Base-by-base conservation (phyloP, 2,797 vertebrate genomes). In the Ataeniobius toweri region DNA sequence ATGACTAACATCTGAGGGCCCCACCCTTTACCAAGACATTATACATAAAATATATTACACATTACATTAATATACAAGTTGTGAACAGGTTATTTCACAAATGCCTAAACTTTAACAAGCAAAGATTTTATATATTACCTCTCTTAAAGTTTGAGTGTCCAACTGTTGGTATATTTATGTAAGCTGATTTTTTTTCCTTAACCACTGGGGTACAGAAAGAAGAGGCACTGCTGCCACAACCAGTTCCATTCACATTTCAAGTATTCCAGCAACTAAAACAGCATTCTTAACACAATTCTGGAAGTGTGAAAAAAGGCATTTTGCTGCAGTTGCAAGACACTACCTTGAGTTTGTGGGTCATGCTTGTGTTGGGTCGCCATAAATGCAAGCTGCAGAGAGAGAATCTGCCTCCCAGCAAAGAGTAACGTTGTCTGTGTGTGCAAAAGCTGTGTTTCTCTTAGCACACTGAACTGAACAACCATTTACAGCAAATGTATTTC, bases 381-480 rank as follows among this genome's bases (percentile, higher is more conserved):
- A 51, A 78, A 86, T 18, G 79, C 61, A 75, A 79, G 31, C 59
- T 63, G 72, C 58, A 69, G 51, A 77, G 48, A 58, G 55, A 71
- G 44, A 73, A 77, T 50, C 56, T 55, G 53, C 56, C 80, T 71
- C 50, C 12, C 26, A 46, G 7, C 26, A 26, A 58, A 13, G 39
- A 22, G 53, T 1, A 20, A 69, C 50, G 71, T 69, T 53, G n/a
- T 65, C 1, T 68, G 39, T 53, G 2, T 59, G 26, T 20, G 41
- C 8, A 44, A 80, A 73, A 72, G 36, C 1, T 1, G 13, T 0
- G 59, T 76, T 73, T 80, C 18, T 56, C 12, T 41, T 74, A 55
- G 50, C 73, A 39, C 26, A n/a, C 20, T 24, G 22, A 26, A 65
- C 24, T 36, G 24, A 68, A 73, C 74, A 80, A 7, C 48, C n/a